Evolutionary conservation across 2,113 vertebrate species (phyloP).

Genomic region (Paraplagusia blochii): DNA sequence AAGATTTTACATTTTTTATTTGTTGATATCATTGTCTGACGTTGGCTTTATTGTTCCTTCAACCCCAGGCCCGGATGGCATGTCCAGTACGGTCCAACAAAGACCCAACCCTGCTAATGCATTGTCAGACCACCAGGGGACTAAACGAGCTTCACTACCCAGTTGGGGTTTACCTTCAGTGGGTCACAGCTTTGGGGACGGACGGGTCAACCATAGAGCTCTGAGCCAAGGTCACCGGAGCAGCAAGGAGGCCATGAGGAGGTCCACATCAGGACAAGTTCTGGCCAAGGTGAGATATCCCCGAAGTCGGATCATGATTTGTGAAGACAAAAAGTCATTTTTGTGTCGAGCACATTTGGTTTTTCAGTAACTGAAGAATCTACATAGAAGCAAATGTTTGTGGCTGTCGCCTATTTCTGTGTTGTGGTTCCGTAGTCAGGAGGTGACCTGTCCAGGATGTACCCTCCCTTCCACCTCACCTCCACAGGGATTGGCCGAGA

Average conservation of each 20-base stretch:
- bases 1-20: background rate
- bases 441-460: too few relatives aligned
- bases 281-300: constrained; percentile 57
- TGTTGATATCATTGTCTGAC: constrained; percentile 7
- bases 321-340: too few relatives aligned
- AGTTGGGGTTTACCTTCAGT: constrained; percentile 56
- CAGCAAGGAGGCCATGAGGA: constrained; percentile 77
- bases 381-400: too few relatives aligned
- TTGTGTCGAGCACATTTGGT: too few relatives aligned
- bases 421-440: too few relatives aligned
- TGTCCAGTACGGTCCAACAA: constrained; percentile 31
- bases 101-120: constrained; percentile 31
- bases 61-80: constrained; percentile 60
- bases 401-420: too few relatives aligned
- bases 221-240: constrained; percentile 70
- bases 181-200: constrained; percentile 48
- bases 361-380: too few relatives aligned
- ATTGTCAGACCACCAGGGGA: constrained; percentile 63
- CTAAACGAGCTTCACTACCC: constrained; percentile 56
- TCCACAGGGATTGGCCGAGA: background rate
- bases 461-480: too few relatives aligned
- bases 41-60: background rate
- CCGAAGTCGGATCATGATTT: too few relatives aligned
- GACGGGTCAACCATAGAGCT: constrained; percentile 59
- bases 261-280: constrained; percentile 60